Evolutionary conservation across 2,797 vertebrate genomes (phyloP), one percentile per base, ranked within the genome.

Genomic region (Sebastes hubbsi): DNA sequence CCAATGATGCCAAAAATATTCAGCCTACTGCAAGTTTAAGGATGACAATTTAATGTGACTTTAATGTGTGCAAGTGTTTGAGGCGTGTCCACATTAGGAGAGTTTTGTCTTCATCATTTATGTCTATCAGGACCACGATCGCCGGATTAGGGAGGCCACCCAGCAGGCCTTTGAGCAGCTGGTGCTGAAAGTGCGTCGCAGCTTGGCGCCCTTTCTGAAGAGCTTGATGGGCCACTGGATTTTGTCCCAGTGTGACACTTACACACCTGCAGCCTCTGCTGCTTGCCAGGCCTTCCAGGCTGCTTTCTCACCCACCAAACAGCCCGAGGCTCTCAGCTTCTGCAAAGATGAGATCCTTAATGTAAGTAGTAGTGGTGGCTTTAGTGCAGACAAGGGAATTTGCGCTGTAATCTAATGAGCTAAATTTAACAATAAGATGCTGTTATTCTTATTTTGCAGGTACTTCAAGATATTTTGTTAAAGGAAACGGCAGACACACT

Each of bases 221-320:
- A 98, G 94, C 88, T 93, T 99, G 81, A 99, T 99, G 98, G 99
- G 98, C 60, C 97, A 98, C 91, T 99, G 99, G 99, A 96, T 99
- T 38, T 95, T 99, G 87, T 97, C 97, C 80, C 98, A 99, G 59
- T 99, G 98, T 84, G 99, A 99, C 89, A 96, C 96, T 10, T 97
- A 99, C 32, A 91, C 95, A 9, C 98, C 98, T 22, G 98, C 98
- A 62, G 97, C 99, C 46, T 97, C 96, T 12, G 97, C 98, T 38
- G 98, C 99, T 5, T 95, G 95, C 88, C 90, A 94, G 72, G 97
- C 98, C 72, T 99, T 99, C 89, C 96, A 97, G 88, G 97, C 97
- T 7, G 98, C 98, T 30, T 99, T 99, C 88, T 97, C 98, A 38
- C 94, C 95, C 0, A 87, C 94, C 94, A 99, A 99, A 86, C 99